Base-by-base conservation (phyloP, 2,113 vertebrate genomes). In the Opisthocomus hoazin region DNA sequence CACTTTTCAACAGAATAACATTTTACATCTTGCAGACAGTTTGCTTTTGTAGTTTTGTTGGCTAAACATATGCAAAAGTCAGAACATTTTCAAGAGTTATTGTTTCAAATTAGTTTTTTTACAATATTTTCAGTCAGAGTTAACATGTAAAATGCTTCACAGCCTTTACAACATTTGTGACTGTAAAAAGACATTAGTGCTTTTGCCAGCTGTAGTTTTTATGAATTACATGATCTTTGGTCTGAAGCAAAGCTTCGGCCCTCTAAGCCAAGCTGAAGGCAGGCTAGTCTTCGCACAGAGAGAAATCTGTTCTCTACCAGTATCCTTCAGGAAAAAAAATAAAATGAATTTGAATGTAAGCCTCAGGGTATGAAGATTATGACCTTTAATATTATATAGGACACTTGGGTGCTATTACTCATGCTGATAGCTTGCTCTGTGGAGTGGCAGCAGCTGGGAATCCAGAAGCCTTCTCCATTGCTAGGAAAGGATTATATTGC, bases 141-240 rank as follows among this genome's bases (percentile, higher is more conserved):
- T 79, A 93, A 77, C 43, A 84, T 57, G 64, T 61, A 70, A 95
- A 93, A n/a, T 1, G 0, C 8, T 87, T 74, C 58, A 76, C 53
- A 69, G 69, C 30, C 39, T 91, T 87, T 68, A 71, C 12, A 92
- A 90, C 43, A 77, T 75, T 79, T 94, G 29, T 70, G 60, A 84
- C 45, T 5, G 2, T 64, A 94, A 83, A 91, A 94, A 90, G 23
- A n/a, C 36, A 46, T 12, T 80, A 77, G 30, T 51, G 37, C 57
- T 90, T 94, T 90, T 89, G n/a, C 79, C 87, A 95, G 71, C 39
- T 83, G 29, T 93, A 71, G 17, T 43, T 90, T 90, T 83, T 88
- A 63, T 57, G 54, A 94, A 93, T 93, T 87, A 84, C 37, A 21
- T 39, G 34, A 75, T 93, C 43, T 84, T 83, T 92, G 80, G 87